phyloP scores from a whole-genome alignment of 2,888 invertebrate genomes.

The Neoaliturus tenellus region DNA sequence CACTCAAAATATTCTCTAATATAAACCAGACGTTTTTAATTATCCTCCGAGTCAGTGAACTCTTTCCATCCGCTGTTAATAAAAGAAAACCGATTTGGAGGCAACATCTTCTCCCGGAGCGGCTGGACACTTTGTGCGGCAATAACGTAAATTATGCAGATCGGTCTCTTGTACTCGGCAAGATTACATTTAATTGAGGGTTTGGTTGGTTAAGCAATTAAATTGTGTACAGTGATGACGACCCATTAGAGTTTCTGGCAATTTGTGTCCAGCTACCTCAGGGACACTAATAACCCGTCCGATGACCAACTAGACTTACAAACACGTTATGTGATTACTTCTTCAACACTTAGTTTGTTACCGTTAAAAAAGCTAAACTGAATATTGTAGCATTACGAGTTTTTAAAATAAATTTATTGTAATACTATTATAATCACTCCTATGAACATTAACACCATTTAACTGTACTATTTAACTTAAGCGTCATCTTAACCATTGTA shows the following conservation, averaged over 20 bases:
- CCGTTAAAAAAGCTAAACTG: no score
- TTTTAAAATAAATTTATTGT: no score
- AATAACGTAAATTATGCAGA: conserved; percentile 6
- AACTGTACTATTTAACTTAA: no score
- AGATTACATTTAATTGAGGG: conserved; percentile 26
- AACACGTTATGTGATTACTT: no score
- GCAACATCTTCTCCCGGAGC: background rate
- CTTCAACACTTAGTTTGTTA: no score
- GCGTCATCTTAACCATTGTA: no score
- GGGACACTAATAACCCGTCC: background rate
- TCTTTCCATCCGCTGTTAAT: background rate
- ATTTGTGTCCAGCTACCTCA: background rate
- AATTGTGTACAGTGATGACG: background rate
- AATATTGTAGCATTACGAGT: no score
- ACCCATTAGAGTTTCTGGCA: conserved; percentile 11
- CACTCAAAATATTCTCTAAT: no score
- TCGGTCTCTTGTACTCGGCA: background rate
- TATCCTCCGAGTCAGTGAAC: background rate
- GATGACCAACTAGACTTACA: background rate
- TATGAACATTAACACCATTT: no score
- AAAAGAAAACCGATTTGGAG: background rate
- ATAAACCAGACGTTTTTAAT: no score
- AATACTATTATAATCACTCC: no score
- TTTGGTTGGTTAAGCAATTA: conserved; percentile 8
- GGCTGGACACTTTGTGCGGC: background rate